A percentile compares a stretch with the other conserved stretches of the same genome.
Conservation (phyloP, 2,113 vertebrate species). For the Coptodon bakossiorum region DNA sequence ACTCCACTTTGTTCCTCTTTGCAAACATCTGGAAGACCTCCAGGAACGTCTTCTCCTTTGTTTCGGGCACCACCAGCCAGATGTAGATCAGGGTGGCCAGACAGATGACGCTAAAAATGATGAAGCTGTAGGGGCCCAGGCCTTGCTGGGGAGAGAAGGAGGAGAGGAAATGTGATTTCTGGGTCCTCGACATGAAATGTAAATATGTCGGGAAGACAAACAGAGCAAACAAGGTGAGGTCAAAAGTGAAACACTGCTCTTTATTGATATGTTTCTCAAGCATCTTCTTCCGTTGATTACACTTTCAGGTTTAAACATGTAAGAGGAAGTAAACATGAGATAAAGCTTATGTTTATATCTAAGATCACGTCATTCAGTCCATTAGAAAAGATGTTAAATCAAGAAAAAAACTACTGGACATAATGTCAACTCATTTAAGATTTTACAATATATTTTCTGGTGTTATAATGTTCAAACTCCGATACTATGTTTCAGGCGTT, state of each 20-base stretch:
- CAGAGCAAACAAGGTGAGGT: not conserved
- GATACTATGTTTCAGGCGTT: accelerated
- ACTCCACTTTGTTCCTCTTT: slow-evolving; percentile 78
- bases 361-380: not conserved
- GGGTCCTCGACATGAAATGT: not conserved
- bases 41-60: slow-evolving; percentile 87
- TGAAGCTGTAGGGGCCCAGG: slow-evolving; percentile 82
- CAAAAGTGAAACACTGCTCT: not conserved
- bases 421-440: not conserved
- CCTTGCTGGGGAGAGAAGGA: slow-evolving; percentile 63
- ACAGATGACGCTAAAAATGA: slow-evolving; percentile 82
- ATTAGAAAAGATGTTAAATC: not conserved
- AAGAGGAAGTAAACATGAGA: not conserved
- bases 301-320: not conserved
- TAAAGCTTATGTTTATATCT: not conserved
- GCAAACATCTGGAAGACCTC: slow-evolving; percentile 86
- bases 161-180: not conserved
- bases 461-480: not conserved
- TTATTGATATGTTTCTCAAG: not conserved
- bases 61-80: slow-evolving; percentile 84
- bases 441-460: accelerated
- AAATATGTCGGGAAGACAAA: not conserved
- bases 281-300: not conserved
- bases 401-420: not conserved
- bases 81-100: slow-evolving; percentile 77